Evolutionary conservation across 2,888 invertebrate genomes (phyloP).

Genomic region (Tachina grossa): DNA sequence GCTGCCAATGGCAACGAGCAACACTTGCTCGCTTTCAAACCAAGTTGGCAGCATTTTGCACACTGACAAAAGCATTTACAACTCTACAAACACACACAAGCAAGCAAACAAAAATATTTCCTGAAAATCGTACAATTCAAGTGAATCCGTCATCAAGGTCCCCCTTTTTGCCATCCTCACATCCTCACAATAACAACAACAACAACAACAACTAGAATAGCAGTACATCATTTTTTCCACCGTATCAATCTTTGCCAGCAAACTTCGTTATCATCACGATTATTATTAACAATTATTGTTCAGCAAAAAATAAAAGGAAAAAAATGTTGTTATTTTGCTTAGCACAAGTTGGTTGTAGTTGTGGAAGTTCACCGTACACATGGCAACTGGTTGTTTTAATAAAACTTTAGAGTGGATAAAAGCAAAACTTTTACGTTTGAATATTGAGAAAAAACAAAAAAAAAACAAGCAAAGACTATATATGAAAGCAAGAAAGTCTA

Average conservation of each 20-base stretch:
- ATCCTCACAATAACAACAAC: not conserved
- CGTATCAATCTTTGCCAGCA: conserved; percentile 41
- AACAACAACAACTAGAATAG: not conserved
- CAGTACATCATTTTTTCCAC: conserved; percentile 11
- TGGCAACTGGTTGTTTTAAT: conserved; percentile 59
- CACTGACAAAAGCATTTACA: conserved; percentile 20
- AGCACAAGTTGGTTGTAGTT: conserved; percentile 28
- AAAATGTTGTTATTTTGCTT: conserved; percentile 34
- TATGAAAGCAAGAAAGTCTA: conserved; percentile 6
- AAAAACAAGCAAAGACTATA: not conserved
- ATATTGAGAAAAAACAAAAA: not conserved
- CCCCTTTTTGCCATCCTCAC: conserved; percentile 17
- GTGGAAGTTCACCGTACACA: conserved; percentile 18
- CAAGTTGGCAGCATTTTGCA: conserved; percentile 37
- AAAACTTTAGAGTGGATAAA: conserved; percentile 52
- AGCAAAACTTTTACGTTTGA: conserved; percentile 21
- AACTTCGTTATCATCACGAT: conserved; percentile 21
- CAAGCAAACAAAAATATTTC: not conserved
- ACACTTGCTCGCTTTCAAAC: conserved; percentile 19
- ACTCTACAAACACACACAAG: not conserved
- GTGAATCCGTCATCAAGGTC: conserved; percentile 55
- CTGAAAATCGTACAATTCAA: conserved; percentile 53
- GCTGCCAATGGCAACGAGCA: conserved; percentile 62
- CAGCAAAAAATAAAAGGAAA: not conserved
- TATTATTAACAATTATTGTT: conserved; percentile 54